Evolutionary conservation across 2,888 invertebrate species (phyloP).

Genomic region (Parapristionchus giblindavisi): DNA sequence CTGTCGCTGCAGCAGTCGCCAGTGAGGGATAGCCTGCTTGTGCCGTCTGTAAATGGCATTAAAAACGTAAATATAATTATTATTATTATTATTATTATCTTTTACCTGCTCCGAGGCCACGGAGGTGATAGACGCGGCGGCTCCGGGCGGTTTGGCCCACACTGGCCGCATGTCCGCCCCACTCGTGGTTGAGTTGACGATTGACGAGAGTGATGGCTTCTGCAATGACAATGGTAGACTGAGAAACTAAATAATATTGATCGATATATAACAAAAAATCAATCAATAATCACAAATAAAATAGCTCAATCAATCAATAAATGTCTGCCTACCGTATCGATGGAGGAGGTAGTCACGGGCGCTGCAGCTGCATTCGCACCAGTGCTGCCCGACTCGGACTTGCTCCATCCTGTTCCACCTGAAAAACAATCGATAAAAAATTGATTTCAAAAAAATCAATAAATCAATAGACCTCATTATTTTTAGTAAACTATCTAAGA

Average conservation of each 20-base stretch:
- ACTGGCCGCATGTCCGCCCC: constrained; percentile 54
- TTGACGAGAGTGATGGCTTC: constrained; percentile 37
- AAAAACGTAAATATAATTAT: too few relatives aligned
- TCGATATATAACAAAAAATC: background rate
- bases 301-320: background rate
- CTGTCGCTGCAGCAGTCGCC: constrained; percentile 37
- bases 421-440: constrained; percentile 19
- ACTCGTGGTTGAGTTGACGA: background rate
- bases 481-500: too few relatives aligned
- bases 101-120: constrained; percentile 42
- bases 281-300: background rate
- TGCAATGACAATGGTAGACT: background rate
- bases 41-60: background rate
- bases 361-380: constrained; percentile 47
- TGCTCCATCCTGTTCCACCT: constrained; percentile 80
- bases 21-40: constrained; percentile 26
- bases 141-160: constrained; percentile 54
- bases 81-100: constrained; percentile 41
- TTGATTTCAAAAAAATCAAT: background rate
- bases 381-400: constrained; percentile 45
- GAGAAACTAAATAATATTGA: background rate
- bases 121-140: constrained; percentile 39
- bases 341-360: constrained; percentile 56
- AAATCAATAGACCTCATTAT: constrained; percentile 2
- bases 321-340: background rate